Conservation (phyloP, 2,797 vertebrate species). For the Sebastes oblongus region DNA sequence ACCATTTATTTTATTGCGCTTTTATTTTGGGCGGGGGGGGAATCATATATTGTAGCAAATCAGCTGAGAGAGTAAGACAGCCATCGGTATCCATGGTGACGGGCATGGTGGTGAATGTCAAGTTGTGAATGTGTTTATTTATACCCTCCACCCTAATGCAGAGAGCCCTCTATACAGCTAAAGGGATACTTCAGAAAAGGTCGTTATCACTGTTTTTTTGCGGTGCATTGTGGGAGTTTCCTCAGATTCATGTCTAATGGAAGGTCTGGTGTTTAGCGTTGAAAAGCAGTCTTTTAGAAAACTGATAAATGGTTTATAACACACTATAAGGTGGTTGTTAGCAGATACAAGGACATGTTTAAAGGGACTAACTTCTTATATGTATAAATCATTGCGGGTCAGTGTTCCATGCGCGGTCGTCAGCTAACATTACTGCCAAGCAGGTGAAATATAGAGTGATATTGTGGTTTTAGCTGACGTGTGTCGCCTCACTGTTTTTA, state of each 20-base stretch:
- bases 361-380: too few species aligned
- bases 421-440: too few species aligned
- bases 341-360: too few species aligned
- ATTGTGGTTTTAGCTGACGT: fast-evolving
- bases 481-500: too few species aligned
- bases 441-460: too few species aligned
- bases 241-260: background rate
- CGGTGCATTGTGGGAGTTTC: background rate
- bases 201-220: background rate
- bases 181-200: background rate
- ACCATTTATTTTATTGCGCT: background rate
- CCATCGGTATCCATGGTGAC: background rate
- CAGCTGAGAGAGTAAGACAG: background rate
- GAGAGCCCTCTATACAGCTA: background rate
- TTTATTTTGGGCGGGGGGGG: too few species aligned
- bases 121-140: background rate
- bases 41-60: background rate
- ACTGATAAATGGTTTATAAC: too few species aligned
- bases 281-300: too few species aligned
- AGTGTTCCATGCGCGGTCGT: too few species aligned
- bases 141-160: background rate
- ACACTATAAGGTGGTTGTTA: too few species aligned
- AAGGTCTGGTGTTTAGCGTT: too few species aligned
- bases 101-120: too few species aligned
- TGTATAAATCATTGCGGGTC: fast-evolving